Evolutionary conservation across 2,888 invertebrate genomes (phyloP), one percentile per base, ranked within the genome.

Genomic region (Julus scanicus): DNA sequence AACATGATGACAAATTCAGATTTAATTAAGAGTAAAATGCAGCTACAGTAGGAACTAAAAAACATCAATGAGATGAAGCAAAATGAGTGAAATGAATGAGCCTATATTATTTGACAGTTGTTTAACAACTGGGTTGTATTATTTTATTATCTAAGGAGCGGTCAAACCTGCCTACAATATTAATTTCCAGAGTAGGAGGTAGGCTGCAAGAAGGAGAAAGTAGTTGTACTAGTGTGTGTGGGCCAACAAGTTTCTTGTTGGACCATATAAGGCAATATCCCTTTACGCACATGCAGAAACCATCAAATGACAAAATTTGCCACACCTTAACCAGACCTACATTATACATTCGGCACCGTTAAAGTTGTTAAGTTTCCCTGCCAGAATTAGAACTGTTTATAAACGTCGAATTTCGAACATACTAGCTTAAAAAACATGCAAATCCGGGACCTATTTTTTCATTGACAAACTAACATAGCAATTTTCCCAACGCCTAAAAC

Each of bases 281-380:
- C 44, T 5, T 71, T 6, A 20, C 29, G 63, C n/a, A n/a, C 6
- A 20, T 63, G n/a, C 20, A 71, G 29, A 29, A 71, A 20, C 71
- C 71, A 9, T 20, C 71, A 71, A 71, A 71, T 71, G 71, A 71
- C 71, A 71, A 71, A 71, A 71, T 71, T 71, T n/a, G 71, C 71
- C 71, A 71, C 71, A 71, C 71, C 71, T 29, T n/a, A 8, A 0
- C 29, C 0, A 71, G 71, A 71, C 71, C 71, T 71, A 20, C 63
- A 63, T 63, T 63, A n/a, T n/a, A 3, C 6, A n/a, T n/a, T 63
- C 63, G 11, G 53, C 2, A n/a, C 17, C 17, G 63, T n/a, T 63
- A 53, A 44, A 53, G 53, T 53, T 53, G 2, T 11, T 11, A 53
- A 15, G 53, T 2, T 8, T 2, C 15, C 53, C 53, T 53, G 53